Evolutionary conservation across 2,888 invertebrate species (phyloP), one percentile per base, ranked within the genome.

Genomic region (Xanthia togata): DNA sequence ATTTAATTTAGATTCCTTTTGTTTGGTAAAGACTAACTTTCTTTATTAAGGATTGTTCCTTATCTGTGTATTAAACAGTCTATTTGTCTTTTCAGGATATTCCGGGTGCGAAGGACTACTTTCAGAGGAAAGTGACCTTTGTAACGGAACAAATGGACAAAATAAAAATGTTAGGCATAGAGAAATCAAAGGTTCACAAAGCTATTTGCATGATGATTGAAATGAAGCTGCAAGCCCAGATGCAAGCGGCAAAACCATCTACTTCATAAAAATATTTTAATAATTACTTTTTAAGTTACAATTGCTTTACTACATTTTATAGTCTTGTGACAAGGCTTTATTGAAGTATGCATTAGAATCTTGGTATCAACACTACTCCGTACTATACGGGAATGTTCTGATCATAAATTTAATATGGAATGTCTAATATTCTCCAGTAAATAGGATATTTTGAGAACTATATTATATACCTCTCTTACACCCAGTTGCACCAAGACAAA

Each of bases 81-180:
- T 74, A 8, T 59, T 78, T 72, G 75, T 57, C 50, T 62, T 94
- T 93, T 26, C 88, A 98, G 98, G 97, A 98, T 90, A 97, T 98
- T 80, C 97, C 97, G 38, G 98, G 98, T 78, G 99, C 99, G 1
- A 98, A 98, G 93, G 98, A 99, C 90, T 99, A 99, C 92, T 99
- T 99, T 93, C 98, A 98, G 93, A 97, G 99, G 72, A 99, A 99
- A 96, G 98, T 98, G 0, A 97, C 98, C 83, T 99, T 98, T 96
- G 98, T 99, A 0, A 98, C 98, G 0, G 98, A 99, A 91, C 99
- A 99, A 96, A 99, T 99, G 97, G 99, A 99, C 91, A 99, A 99
- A 96, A 98, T 99, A 75, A 99, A 99, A 94, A 95, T 97, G 55
- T 95, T 98, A 82, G 98, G 98, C 4, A 95, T 98, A 71, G 98